Evolutionary conservation across 2,797 vertebrate genomes (phyloP).

Genomic region (Acanthornis magna): DNA sequence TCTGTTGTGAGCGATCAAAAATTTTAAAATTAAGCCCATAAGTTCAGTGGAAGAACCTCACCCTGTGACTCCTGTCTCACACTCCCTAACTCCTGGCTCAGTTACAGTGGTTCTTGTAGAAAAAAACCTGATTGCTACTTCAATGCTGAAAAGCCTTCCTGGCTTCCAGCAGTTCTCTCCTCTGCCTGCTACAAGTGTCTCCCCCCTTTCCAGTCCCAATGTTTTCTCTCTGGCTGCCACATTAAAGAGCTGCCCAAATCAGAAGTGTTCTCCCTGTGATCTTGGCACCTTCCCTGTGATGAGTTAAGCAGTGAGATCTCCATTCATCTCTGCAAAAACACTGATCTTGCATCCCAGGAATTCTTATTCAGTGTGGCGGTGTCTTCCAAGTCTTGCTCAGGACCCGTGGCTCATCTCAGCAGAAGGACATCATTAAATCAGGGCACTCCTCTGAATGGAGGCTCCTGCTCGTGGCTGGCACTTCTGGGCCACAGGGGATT

Average conservation of each 20-base stretch:
- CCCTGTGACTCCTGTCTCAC: not conserved
- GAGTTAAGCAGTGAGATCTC: not conserved
- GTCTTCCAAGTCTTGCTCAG: not conserved
- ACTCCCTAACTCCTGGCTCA: not conserved
- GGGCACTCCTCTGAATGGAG: not conserved
- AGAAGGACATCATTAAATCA: conserved; percentile 19
- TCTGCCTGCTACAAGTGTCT: not conserved
- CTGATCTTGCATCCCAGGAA: not conserved
- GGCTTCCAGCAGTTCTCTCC: not conserved
- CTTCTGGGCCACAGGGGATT: not conserved
- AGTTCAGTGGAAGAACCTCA: not conserved
- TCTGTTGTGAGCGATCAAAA: not conserved
- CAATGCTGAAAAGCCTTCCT: not conserved
- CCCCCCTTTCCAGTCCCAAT: not conserved
- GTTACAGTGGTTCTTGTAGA: not conserved
- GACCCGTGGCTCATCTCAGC: not conserved
- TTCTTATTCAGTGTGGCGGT: not conserved
- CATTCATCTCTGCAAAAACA: not conserved
- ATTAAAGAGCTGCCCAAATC: not conserved
- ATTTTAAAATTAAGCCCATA: not conserved
- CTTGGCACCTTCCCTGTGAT: not conserved
- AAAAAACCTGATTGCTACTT: not conserved
- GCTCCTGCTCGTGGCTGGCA: not conserved
- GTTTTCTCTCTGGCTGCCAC: not conserved
- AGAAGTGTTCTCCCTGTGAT: not conserved